Conservation (phyloP, 2,888 invertebrate genomes). For the Ennomos erosarius region DNA sequence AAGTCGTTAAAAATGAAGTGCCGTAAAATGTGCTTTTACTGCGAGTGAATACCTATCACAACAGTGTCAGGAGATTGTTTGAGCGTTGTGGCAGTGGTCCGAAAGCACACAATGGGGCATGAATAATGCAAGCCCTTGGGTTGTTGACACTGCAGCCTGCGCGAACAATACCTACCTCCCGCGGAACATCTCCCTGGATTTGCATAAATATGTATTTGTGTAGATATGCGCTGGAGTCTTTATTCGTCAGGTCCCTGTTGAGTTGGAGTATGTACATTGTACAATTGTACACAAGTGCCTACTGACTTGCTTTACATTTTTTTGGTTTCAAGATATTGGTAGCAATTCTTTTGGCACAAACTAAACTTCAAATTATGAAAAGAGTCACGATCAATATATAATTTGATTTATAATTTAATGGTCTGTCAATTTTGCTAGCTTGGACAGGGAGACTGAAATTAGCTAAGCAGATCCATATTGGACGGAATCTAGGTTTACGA, state of each 20-base stretch:
- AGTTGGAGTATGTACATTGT: too few relatives aligned
- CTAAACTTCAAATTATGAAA: too few relatives aligned
- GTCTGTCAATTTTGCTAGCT: too few relatives aligned
- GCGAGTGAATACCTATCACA: constrained; percentile 11
- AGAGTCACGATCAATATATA: too few relatives aligned
- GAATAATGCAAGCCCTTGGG: constrained; percentile 74
- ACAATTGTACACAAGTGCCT: too few relatives aligned
- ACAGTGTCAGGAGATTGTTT: constrained; percentile 16
- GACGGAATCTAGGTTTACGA: too few relatives aligned
- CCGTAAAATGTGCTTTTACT: constrained; percentile 9
- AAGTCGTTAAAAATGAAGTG: background rate
- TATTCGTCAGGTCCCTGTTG: constrained; percentile 1
- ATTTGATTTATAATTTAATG: too few relatives aligned
- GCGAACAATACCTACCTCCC: constrained; percentile 51
- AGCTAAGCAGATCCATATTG: too few relatives aligned
- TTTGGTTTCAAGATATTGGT: too few relatives aligned
- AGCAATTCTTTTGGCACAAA: too few relatives aligned
- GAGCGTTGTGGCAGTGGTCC: constrained; percentile 46
- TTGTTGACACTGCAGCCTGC: constrained; percentile 62
- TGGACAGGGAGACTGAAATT: too few relatives aligned
- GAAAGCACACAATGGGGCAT: constrained; percentile 63
- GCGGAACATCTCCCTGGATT: constrained; percentile 50
- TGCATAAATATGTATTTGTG: constrained; percentile 45
- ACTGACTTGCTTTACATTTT: too few relatives aligned
- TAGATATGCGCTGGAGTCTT: constrained; percentile 5